These are phyloP conservation scores for Leguminivora glycinivorella DNA, from an alignment of 1,140 invertebrate species.

Conservation along the genomic window DNA sequence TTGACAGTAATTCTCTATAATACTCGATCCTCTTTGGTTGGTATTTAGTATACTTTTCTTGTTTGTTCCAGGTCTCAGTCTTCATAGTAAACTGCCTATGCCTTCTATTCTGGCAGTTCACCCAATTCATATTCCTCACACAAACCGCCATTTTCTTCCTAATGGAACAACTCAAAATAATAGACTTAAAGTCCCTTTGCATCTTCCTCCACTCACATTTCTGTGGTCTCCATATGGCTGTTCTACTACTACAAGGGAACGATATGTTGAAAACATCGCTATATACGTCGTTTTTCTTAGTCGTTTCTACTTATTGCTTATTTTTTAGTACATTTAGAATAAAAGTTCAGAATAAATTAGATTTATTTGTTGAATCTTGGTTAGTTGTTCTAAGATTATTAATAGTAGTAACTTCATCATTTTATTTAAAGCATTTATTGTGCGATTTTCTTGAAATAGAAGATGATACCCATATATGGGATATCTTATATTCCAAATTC, in stretches of 20 bases:
- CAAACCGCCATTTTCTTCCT: slow-evolving; percentile 83
- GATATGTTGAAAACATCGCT: slow-evolving; percentile 86
- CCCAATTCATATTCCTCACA: slow-evolving; percentile 87
- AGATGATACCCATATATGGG: slow-evolving; percentile 87
- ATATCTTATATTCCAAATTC: slow-evolving; percentile 88
- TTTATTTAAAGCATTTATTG: slow-evolving; percentile 60
- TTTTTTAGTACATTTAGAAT: slow-evolving; percentile 59
- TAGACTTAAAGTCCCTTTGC: slow-evolving; percentile 76
- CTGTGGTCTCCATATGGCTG: slow-evolving; percentile 80
- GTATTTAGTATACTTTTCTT: slow-evolving; percentile 18
- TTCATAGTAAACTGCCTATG: slow-evolving; percentile 69
- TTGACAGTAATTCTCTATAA: too few relatives aligned
- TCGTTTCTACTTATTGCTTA: slow-evolving; percentile 55
- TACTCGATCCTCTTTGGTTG: too few relatives aligned
- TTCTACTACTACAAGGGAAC: slow-evolving; percentile 71
- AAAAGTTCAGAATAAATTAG: slow-evolving; percentile 50
- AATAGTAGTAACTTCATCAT: slow-evolving; percentile 45
- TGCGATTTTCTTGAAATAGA: slow-evolving; percentile 62
- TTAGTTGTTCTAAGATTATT: slow-evolving; percentile 48
- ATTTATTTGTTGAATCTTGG: slow-evolving; percentile 54
- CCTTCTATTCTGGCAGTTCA: slow-evolving; percentile 86
- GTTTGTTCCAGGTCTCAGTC: slow-evolving; percentile 60
- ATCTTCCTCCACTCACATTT: slow-evolving; percentile 79
- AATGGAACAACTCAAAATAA: slow-evolving; percentile 82
- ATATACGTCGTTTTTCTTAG: slow-evolving; percentile 75